phyloP scores from a whole-genome alignment of 2,113 vertebrate genomes.

The Girardinichthys multiradiatus region DNA sequence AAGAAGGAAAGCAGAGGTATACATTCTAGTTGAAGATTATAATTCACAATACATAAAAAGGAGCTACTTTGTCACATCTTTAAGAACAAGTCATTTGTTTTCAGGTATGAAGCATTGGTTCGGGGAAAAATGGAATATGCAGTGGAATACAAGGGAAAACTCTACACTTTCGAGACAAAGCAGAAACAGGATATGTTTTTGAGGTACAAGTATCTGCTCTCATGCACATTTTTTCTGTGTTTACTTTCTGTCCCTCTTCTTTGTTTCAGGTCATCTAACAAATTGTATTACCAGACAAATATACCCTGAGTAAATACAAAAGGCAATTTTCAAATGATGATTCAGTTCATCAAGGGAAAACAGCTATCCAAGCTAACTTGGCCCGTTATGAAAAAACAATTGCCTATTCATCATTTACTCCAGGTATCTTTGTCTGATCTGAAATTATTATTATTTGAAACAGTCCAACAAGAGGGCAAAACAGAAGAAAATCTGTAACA shows the following conservation, averaged over 20 bases:
- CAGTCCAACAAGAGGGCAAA: background rate
- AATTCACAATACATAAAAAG: background rate
- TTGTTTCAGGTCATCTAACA: background rate
- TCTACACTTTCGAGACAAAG: constrained; percentile 88
- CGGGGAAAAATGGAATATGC: constrained; percentile 85
- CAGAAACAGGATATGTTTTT: constrained; percentile 89
- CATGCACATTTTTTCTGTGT: background rate
- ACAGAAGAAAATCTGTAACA: background rate
- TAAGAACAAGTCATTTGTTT: constrained; percentile 6
- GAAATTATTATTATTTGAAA: background rate
- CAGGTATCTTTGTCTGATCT: background rate
- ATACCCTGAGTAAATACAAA: background rate
- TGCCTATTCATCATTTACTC: background rate
- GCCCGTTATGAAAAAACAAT: too few species aligned
- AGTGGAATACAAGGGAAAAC: constrained; percentile 84
- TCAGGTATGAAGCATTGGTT: constrained; percentile 91
- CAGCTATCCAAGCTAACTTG: background rate
- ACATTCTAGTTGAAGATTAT: background rate
- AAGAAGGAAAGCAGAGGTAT: constrained; percentile 90
- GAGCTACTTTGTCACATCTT: background rate
- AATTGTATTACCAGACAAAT: background rate
- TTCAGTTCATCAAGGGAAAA: background rate
- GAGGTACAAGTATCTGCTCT: constrained; percentile 76
- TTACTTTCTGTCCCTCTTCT: background rate
- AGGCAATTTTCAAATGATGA: background rate